These are phyloP conservation scores for Caenorhabditis panamensis DNA, from an alignment of 2,888 invertebrate species.

Conservation along the genomic window DNA sequence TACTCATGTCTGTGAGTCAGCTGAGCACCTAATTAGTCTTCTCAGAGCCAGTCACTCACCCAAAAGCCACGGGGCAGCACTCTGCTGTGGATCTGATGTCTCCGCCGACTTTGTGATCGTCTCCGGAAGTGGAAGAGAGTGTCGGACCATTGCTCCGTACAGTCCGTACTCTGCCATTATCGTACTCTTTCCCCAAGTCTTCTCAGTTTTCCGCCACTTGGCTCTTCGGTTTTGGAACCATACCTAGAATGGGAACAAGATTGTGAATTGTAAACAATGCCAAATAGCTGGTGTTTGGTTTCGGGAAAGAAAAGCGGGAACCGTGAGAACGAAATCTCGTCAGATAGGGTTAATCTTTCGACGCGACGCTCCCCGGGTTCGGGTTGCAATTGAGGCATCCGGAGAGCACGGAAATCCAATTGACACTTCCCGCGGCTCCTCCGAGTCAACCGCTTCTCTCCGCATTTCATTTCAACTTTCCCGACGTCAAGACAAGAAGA, in stretches of 20 bases:
- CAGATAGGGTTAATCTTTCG: conserved; percentile 30
- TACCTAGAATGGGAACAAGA: conserved; percentile 87
- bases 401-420: conserved; percentile 45
- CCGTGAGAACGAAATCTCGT: conserved; percentile 29
- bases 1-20: no score
- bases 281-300: conserved; percentile 24
- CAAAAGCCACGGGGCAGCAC: conserved; percentile 97
- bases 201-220: conserved; percentile 99
- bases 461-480: conserved; percentile 33
- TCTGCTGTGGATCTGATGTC: conserved; percentile 86
- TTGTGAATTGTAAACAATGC: background rate
- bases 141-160: conserved; percentile 99
- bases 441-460: background rate
- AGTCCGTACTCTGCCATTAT: conserved; percentile 99
- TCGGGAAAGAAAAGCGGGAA: conserved; percentile 13
- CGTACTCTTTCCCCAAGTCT: conserved; percentile 98
- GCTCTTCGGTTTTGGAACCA: conserved; percentile 99
- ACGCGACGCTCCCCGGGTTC: background rate
- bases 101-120: conserved; percentile 98
- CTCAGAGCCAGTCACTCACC: conserved; percentile 85
- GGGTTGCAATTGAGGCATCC: conserved; percentile 26
- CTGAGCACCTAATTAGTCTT: conserved; percentile 2
- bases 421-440: conserved; percentile 39
- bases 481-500: conserved; percentile 18
- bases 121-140: conserved; percentile 97